These are phyloP conservation scores for Microcebus griseorufus DNA, from an alignment of 2,113 vertebrate species.

Conservation along the genomic window DNA sequence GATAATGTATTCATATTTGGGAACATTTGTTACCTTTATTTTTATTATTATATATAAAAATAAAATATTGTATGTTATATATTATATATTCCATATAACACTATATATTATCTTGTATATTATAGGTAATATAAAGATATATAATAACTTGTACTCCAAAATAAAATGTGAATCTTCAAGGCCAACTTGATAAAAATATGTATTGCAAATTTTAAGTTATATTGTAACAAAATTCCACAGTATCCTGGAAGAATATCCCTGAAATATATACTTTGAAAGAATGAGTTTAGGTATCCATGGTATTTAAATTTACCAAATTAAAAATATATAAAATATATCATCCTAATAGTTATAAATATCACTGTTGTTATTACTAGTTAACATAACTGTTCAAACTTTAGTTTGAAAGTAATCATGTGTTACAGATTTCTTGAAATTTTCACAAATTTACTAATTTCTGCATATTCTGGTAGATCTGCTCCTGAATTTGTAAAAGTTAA, in stretches of 20 bases:
- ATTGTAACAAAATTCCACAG: not conserved
- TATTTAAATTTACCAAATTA: constrained; percentile 1
- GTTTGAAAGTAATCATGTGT: not conserved
- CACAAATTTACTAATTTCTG: not conserved
- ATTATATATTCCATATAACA: not conserved
- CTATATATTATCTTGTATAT: not conserved
- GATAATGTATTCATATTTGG: not conserved
- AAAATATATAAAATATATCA: not conserved
- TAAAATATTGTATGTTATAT: not conserved
- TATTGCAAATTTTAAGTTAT: not conserved
- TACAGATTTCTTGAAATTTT: not conserved
- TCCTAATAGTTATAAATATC: not conserved
- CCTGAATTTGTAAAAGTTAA: not conserved
- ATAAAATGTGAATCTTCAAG: not conserved
- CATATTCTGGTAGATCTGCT: not conserved
- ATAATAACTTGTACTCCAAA: not conserved
- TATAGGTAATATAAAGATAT: not conserved
- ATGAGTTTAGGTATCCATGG: not conserved
- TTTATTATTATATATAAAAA: not conserved
- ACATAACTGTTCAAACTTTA: constrained; percentile 3
- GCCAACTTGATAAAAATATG: not conserved
- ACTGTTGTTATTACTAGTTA: not conserved
- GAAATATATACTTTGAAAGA: not conserved
- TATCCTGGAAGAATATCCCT: not conserved
- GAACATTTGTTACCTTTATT: not conserved